These are phyloP conservation scores for Merluccius polli DNA, from an alignment of 2,797 vertebrate species.

Conservation along the genomic window DNA sequence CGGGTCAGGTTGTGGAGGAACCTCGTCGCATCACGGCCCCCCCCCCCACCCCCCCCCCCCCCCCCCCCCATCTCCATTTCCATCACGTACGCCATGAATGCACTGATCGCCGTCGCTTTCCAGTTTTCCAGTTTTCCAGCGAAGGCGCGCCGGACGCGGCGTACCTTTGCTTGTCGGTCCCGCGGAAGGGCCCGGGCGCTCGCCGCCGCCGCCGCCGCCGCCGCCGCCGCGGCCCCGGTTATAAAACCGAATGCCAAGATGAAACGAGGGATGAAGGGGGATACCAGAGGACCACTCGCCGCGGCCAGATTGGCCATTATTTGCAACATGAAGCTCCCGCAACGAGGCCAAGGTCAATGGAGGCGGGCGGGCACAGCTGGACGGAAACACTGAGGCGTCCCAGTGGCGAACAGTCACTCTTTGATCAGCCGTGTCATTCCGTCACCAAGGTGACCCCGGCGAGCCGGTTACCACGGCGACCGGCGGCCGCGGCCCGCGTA, in stretches of 20 bases:
- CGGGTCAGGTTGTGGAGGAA: no score
- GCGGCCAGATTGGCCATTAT: constrained; percentile 60
- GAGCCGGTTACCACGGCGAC: constrained; percentile 34
- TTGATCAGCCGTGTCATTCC: constrained; percentile 69
- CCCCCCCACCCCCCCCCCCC: no score
- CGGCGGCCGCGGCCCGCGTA: constrained; percentile 29
- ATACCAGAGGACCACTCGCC: constrained; percentile 45
- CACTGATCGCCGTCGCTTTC: not conserved
- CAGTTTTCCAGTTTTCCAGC: not conserved
- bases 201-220: no score
- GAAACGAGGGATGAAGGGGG: constrained; percentile 54
- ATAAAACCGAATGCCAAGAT: constrained; percentile 48
- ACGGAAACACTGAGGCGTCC: constrained; percentile 55
- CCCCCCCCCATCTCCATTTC: no score
- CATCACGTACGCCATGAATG: constrained; percentile 8
- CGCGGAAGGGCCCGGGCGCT: constrained; percentile 11
- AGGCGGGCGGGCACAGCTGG: constrained; percentile 56
- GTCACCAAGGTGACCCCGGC: constrained; percentile 66
- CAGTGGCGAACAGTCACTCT: constrained; percentile 59
- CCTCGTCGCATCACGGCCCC: no score
- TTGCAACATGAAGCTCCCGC: constrained; percentile 46
- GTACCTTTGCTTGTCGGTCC: constrained; percentile 14
- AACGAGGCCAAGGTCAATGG: constrained; percentile 62
- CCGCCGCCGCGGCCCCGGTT: not conserved
- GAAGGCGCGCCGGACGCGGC: not conserved